phyloP scores from a whole-genome alignment of 2,797 vertebrate species.

The Acipenser oxyrinchus region DNA sequence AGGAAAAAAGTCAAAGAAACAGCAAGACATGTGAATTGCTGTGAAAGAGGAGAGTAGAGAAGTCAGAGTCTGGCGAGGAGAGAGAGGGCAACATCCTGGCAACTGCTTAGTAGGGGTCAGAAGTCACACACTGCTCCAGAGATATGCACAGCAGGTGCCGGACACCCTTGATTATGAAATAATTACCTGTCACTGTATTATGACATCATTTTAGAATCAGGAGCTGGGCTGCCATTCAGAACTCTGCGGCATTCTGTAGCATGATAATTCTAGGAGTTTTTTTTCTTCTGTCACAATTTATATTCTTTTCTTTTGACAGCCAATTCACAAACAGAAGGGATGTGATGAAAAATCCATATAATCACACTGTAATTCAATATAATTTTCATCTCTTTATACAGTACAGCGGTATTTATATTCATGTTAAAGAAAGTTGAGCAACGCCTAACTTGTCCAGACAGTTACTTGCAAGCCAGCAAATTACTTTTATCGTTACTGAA shows the following conservation, averaged over 20 bases:
- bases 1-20: no score
- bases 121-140: conserved; percentile 9
- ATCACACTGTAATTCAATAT: no score
- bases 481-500: no score
- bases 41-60: neutral
- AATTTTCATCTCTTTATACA: no score
- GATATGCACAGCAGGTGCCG: neutral
- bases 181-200: conserved; percentile 18
- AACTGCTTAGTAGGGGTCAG: neutral
- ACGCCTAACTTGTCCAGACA: no score
- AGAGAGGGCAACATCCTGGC: no score
- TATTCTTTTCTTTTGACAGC: conserved; percentile 2
- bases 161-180: conserved; percentile 17
- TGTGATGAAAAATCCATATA: no score
- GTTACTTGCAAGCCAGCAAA: no score
- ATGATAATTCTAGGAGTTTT: conserved; percentile 3
- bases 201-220: conserved; percentile 6
- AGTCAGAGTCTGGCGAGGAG: neutral
- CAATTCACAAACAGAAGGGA: neutral
- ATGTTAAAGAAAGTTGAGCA: no score
- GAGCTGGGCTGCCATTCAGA: neutral
- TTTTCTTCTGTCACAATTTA: neutral
- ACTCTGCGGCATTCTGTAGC: neutral
- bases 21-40: no score
- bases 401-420: no score